Percentiles rank a stretch among this genome's conserved stretches.
Conservation (phyloP, 1,140 invertebrate genomes). For the Sinonovacula constricta region DNA sequence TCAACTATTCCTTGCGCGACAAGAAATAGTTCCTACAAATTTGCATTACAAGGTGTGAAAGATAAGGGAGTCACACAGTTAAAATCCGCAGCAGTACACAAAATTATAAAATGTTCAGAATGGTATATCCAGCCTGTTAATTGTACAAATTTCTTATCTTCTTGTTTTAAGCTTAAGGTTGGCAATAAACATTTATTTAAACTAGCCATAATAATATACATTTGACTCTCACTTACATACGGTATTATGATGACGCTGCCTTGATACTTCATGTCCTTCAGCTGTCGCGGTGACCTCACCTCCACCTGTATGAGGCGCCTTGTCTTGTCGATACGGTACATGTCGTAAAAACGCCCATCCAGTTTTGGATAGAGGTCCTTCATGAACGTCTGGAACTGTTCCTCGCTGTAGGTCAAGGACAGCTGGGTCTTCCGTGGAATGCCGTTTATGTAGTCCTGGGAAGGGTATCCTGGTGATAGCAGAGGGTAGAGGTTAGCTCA, state of each 20-base stretch:
- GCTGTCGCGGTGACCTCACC: conserved; percentile 44
- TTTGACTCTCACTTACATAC: no score
- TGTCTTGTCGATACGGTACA: conserved; percentile 53
- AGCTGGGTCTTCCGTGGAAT: conserved; percentile 52
- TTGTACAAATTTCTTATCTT: no score
- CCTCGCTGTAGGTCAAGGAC: conserved; percentile 33
- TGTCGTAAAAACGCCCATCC: conserved; percentile 32
- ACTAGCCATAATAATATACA: no score
- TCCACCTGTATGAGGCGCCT: conserved; percentile 46
- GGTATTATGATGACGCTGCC: conserved; percentile 54
- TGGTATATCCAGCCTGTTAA: no score
- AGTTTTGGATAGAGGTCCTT: conserved; percentile 39
- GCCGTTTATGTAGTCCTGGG: conserved; percentile 49
- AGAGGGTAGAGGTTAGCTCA: background rate
- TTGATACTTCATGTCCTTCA: conserved; percentile 54
- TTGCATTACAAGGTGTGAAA: no score
- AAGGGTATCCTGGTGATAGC: conserved; percentile 38
- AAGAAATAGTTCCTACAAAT: no score
- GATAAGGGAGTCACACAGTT: no score
- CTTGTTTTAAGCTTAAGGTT: no score
- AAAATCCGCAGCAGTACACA: no score
- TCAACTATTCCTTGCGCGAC: no score
- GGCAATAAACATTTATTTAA: no score
- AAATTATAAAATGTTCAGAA: no score
- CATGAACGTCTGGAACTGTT: conserved; percentile 35